Base-by-base conservation (phyloP, 2,888 invertebrate species). In the Chymomyza caudatula region DNA sequence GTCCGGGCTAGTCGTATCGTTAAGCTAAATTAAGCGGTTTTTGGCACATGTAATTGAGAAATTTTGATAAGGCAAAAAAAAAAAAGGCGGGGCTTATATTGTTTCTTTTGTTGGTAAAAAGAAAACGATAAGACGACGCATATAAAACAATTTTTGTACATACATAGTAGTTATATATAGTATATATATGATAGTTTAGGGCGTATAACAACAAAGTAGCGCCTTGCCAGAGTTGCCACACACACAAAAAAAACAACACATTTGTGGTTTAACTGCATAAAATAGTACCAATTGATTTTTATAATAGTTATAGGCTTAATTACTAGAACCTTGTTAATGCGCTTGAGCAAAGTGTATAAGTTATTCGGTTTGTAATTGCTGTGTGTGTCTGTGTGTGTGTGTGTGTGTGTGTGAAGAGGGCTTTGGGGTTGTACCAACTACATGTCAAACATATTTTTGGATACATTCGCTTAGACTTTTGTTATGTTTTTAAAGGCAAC, bases 1-100 rank as follows among this genome's bases (percentile, higher is more conserved):
- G 65, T 88, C 88, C 65, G 88, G 88, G 73, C 88, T 88, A 68
- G 88, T 76, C 71, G 71, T 76, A 73, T 80, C 77, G 73, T 76
- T 74, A 56, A 80, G 79, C 79, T 80, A 77, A 72, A 77, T 76
- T 69, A 73, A 71, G 47, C 47, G 47, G 65, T 76, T 69, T 54
- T 52, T 19, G 15, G 51, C 51, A 51, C 17, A 47, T 23, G 23
- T 23, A 23, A 23, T 23, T 25, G 25, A 25, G 29, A 37, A 37
- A 47, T 15, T 47, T 47, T 19, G 47, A 47, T 17, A 47, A 47
- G 19, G 47, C 8, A 4, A 25, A 25, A 25, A 37, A 4, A 25
- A 25, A 25, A 25, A 5, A 6, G 25, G 25, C 25, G 25, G 0
- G 6, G 1, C 25, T 3, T 25, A 25, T 4, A 25, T n/a, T n/a